phyloP scores from a whole-genome alignment of 1,140 invertebrate species.

The Subanguina moxae region DNA sequence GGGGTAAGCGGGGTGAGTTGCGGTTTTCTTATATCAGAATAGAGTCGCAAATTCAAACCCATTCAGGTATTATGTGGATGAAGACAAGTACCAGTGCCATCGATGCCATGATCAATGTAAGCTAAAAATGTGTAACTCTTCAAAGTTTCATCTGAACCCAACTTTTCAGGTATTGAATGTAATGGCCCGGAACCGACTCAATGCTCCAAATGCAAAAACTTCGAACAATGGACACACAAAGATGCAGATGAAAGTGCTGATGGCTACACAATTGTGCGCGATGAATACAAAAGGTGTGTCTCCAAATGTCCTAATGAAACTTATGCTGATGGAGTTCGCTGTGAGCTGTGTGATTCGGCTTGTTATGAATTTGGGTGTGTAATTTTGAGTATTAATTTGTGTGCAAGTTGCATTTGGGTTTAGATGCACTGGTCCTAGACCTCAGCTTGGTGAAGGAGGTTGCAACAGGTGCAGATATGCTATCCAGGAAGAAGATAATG shows the following conservation, averaged over 20 bases:
- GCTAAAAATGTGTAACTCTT: neutral
- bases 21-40: too few species aligned
- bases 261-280: neutral
- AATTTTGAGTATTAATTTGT: neutral
- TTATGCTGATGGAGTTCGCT: conserved; percentile 24
- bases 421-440: conserved; percentile 33
- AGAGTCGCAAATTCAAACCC: too few species aligned
- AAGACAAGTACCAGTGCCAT: conserved; percentile 10
- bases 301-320: conserved; percentile 30
- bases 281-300: conserved; percentile 20
- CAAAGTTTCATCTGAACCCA: neutral
- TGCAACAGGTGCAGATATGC: conserved; percentile 40
- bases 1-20: too few species aligned
- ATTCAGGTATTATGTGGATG: conserved; percentile 23
- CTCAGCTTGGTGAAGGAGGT: conserved; percentile 26
- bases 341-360: conserved; percentile 32
- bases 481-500: conserved; percentile 15
- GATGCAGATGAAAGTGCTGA: neutral
- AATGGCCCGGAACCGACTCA: conserved; percentile 22
- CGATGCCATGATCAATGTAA: conserved; percentile 20
- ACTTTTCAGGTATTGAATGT: conserved; percentile 20
- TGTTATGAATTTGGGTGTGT: conserved; percentile 21
- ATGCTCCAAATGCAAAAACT: conserved; percentile 34
- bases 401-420: neutral
- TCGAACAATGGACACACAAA: conserved; percentile 15